Evolutionary conservation across 2,113 vertebrate genomes (phyloP), one percentile per base, ranked within the genome.

Genomic region (Cyprinodon tularosa): DNA sequence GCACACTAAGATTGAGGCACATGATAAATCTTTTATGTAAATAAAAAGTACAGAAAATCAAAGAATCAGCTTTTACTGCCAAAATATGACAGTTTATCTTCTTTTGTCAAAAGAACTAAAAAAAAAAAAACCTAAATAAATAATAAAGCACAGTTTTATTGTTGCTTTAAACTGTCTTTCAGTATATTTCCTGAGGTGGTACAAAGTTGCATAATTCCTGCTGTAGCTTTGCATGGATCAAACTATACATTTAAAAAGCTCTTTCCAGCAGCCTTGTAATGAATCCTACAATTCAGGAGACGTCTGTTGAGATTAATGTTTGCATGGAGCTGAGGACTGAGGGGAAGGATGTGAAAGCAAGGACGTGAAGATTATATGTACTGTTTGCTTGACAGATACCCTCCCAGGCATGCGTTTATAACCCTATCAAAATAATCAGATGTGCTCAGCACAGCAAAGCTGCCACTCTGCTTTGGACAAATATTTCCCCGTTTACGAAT

Each of bases 241-340:
- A 39, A 50, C 74, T 64, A 9, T 59, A n/a, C 45, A 39, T 66
- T 76, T 59, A 73, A 77, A 77, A 67, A 76, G 39, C 78, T 72
- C 61, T 84, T 80, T 81, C 63, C 44, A 72, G 60, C 72, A 86
- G 74, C 86, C 74, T 84, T 72, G 83, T 83, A 81, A 87, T 84
- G 68, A 78, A 42, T 53, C 40, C 48, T 77, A 77, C 75, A 77
- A 63, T 85, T 84, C 80, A 78, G 74, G 71, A 78, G 59, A 60
- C n/a, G 12, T 76, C 71, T 69, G 70, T 39, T 62, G 36, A 62
- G 67, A 91, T 90, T 76, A 79, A 84, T 82, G 65, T 81, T 68
- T 74, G 59, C 74, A 72, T 17, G 38, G 40, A 72, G 65, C 66
- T n/a, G 20, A 50, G 20, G 22, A 36, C 69, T 76, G 53, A 47